A percentile compares a stretch with the other conserved stretches of the same genome.
These are phyloP conservation scores for Stratiomys singularior DNA, from an alignment of 2,888 invertebrate genomes.

Conservation along the genomic window DNA sequence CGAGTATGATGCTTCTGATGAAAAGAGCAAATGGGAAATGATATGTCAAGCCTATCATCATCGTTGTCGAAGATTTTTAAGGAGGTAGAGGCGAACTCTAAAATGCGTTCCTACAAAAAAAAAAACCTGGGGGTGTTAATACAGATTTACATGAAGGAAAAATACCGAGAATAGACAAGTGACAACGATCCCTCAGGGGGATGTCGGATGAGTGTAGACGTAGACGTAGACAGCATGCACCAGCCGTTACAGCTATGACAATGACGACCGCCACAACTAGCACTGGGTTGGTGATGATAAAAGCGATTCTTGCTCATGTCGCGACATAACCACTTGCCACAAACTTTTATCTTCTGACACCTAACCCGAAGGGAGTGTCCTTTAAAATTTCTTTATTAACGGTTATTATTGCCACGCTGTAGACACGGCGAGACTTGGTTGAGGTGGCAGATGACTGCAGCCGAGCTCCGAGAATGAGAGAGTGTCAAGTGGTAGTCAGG, in stretches of 20 bases:
- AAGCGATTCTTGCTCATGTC: conserved; percentile 43
- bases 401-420: conserved; percentile 18
- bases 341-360: conserved; percentile 42
- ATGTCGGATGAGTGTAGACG: no score
- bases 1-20: no score
- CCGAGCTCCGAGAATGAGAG: neutral
- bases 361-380: conserved; percentile 32
- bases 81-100: neutral
- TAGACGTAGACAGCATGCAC: neutral
- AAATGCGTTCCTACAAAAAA: neutral
- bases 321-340: conserved; percentile 46
- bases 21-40: no score
- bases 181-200: neutral
- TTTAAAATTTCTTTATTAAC: conserved; percentile 33
- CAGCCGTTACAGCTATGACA: neutral
- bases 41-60: no score
- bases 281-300: conserved; percentile 15
- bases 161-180: neutral
- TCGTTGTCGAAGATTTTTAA: no score
- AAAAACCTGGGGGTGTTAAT: neutral
- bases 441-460: conserved; percentile 8
- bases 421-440: conserved; percentile 18
- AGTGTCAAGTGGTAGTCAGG: neutral
- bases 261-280: neutral
- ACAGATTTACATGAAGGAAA: neutral